Evolutionary conservation across 2,797 vertebrate genomes (phyloP), one percentile per base, ranked within the genome.

Genomic region (Onychomys arenicola): DNA sequence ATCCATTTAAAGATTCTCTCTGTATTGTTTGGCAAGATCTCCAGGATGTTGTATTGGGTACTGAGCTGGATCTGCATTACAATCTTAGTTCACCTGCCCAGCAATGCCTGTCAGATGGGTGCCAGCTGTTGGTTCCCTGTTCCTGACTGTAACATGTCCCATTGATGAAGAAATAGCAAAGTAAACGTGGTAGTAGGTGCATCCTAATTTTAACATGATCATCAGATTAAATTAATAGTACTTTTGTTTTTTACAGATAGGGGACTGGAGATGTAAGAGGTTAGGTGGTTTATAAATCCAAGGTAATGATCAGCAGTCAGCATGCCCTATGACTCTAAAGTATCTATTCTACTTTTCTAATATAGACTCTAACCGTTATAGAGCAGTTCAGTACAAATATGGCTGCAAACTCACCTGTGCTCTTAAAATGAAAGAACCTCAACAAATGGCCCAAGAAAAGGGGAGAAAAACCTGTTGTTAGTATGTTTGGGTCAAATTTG

Each of bases 381-480:
- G 27, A 96, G 75, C 27, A 90, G 13, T 71, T 92, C 34, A n/a
- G 46, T 61, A 1, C 76, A 91, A 92, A 32, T 32, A 2, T 81
- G 55, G 69, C 37, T 87, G 46, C 34, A 52, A 55, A 55, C 40
- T 65, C 21, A 75, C 29, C 21, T 90, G 3, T 88, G 29, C 59
- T 29, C 43, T 96, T 89, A 83, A 87, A 86, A 77, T 82, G 86
- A 94, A 89, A 43, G 82, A 93, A 86, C 6, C 73, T 94, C 46
- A 89, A 75, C 32, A 40, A 84, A 89, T 92, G 88, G 61, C 25
- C 59, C 11, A 57, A 86, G n/a, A 57, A 90, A 71, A 84, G 52
- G 81, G 73, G 73, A 92, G 55, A 52, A 91, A 63, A 89, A 16
- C 69, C 9, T 23, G 21, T 43, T 57, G 14, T 5, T n/a, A n/a